Conservation (phyloP, 2,113 vertebrate genomes). For the Butorides virescens region DNA sequence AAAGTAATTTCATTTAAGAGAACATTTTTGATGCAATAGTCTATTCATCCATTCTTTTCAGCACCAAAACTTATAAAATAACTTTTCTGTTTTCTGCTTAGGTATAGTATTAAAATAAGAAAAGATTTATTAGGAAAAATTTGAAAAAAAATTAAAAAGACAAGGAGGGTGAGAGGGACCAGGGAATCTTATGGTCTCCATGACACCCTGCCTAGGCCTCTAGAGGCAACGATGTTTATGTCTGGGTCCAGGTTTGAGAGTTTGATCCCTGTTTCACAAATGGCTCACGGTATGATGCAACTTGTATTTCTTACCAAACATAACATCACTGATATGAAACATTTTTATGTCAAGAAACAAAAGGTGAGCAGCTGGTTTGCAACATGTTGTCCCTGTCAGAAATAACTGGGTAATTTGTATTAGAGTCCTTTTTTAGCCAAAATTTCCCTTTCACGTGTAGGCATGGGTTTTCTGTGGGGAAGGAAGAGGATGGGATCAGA, state of each 20-base stretch:
- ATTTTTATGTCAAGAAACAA: not conserved
- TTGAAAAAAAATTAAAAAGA: not conserved
- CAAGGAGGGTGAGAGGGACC: accelerated
- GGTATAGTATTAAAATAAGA: conserved; percentile 19
- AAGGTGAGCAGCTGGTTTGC: not conserved
- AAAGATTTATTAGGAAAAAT: not conserved
- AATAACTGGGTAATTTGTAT: not conserved
- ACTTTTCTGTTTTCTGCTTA: not conserved
- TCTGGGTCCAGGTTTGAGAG: not conserved
- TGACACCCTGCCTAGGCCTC: not conserved
- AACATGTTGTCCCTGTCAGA: not conserved
- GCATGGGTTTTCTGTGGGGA: not conserved
- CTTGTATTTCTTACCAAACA: not conserved
- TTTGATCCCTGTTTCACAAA: not conserved
- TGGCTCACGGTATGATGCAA: not conserved
- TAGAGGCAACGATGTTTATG: not conserved
- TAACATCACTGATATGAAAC: not conserved
- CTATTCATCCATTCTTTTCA: conserved; percentile 3
- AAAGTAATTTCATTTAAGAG: not conserved
- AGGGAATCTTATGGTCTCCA: not conserved
- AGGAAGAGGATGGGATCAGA: not conserved
- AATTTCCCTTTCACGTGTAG: not conserved
- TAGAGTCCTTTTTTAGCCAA: not conserved
- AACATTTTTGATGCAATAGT: not conserved
- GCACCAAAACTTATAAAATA: not conserved